phyloP scores from a whole-genome alignment of 2,888 invertebrate species.

The Pristionchus mayeri region DNA sequence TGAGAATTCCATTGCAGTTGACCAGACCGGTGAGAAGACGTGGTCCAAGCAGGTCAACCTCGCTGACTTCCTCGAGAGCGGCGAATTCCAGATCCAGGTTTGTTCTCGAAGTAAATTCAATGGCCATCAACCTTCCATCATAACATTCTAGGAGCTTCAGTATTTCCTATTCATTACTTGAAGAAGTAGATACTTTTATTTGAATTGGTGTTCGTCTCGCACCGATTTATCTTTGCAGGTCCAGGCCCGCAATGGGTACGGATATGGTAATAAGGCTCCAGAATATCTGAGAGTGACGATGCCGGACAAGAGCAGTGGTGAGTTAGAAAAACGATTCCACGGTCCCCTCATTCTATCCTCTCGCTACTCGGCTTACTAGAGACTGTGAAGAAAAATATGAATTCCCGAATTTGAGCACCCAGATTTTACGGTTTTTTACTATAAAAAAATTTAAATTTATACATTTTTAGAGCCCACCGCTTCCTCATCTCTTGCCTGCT shows the following conservation, averaged over 20 bases:
- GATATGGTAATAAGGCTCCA: conserved; percentile 62
- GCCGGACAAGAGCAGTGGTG: neutral
- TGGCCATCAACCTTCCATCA: too few relatives aligned
- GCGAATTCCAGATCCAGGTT: conserved; percentile 57
- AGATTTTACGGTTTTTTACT: neutral
- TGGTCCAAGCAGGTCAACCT: conserved; percentile 58
- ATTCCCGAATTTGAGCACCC: too few relatives aligned
- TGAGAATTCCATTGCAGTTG: conserved; percentile 48
- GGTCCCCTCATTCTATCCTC: too few relatives aligned
- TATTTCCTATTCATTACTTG: too few relatives aligned
- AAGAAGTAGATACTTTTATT: neutral
- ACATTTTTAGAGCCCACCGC: conserved; percentile 23
- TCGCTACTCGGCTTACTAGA: too few relatives aligned
- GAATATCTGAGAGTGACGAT: neutral
- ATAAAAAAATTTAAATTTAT: neutral
- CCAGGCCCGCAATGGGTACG: conserved; percentile 60
- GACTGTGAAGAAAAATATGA: too few relatives aligned
- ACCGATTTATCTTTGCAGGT: conserved; percentile 56
- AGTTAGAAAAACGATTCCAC: neutral
- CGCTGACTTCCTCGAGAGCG: conserved; percentile 53
- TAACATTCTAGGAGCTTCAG: too few relatives aligned
- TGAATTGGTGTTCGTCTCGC: neutral
- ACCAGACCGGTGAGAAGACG: conserved; percentile 58
- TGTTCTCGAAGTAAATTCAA: too few relatives aligned
- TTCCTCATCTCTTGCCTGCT: neutral